Conservation (phyloP, 2,797 vertebrate species). For the Tapirus indicus region DNA sequence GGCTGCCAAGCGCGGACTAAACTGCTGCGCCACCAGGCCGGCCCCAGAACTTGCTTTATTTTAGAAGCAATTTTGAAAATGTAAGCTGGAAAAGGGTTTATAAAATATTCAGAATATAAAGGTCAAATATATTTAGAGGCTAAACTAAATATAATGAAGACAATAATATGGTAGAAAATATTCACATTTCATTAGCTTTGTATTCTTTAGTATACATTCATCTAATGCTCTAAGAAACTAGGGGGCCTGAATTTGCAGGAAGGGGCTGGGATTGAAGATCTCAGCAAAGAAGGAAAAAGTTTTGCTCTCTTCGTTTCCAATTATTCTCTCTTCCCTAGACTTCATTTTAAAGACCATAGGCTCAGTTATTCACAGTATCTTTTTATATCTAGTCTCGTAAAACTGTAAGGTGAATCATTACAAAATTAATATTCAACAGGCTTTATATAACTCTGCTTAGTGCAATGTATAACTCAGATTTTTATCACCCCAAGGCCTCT, state of each 20-base stretch:
- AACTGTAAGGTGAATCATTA: slow-evolving; percentile 82
- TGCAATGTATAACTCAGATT: slow-evolving; percentile 70
- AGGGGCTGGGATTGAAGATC: not conserved
- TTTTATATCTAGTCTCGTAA: slow-evolving; percentile 81
- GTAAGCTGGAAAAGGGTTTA: not conserved
- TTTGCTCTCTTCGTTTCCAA: slow-evolving; percentile 53
- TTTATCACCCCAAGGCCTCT: slow-evolving; percentile 66
- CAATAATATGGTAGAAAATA: not conserved
- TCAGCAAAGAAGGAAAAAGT: slow-evolving; percentile 16
- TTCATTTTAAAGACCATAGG: slow-evolving; percentile 73
- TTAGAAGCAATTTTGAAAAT: slow-evolving; percentile 35
- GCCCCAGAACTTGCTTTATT: slow-evolving; percentile 20
- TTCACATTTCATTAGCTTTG: not conserved
- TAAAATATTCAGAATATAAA: slow-evolving; percentile 27
- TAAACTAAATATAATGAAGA: slow-evolving; percentile 25
- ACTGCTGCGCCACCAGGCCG: no score
- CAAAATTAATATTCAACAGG: slow-evolving; percentile 83
- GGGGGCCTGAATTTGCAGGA: not conserved
- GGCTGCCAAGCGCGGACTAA: no score
- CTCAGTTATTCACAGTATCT: slow-evolving; percentile 78
- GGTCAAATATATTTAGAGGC: not conserved
- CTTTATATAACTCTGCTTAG: slow-evolving; percentile 81
- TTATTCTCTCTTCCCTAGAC: slow-evolving; percentile 39
- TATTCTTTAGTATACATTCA: not conserved
- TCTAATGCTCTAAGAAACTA: not conserved